A percentile compares a stretch with the other conserved stretches of the same genome.
phyloP scores from a whole-genome alignment of 1,140 invertebrate genomes.

The Drosophila ironensis region DNA sequence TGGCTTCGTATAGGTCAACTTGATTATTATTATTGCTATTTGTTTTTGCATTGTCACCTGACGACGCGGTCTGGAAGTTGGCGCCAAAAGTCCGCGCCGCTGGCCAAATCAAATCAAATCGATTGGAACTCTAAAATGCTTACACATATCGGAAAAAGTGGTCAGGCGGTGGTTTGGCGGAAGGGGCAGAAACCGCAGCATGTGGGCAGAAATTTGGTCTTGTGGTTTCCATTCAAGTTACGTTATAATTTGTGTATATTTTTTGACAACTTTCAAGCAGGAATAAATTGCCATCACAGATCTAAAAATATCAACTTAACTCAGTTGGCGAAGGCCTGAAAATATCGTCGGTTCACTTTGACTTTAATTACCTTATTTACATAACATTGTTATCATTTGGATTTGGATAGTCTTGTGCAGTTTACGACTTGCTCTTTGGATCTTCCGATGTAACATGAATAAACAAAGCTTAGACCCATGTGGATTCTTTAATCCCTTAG shows the following conservation, averaged over 20 bases:
- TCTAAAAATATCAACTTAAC: constrained; percentile 67
- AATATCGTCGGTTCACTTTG: constrained; percentile 10
- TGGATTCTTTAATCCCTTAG: too few relatives aligned
- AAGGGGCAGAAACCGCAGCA: constrained; percentile 16
- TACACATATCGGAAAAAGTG: constrained; percentile 20
- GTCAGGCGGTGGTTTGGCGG: not conserved
- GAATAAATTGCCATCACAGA: constrained; percentile 49
- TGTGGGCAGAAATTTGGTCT: constrained; percentile 54
- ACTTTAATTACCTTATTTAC: not conserved
- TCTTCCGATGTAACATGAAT: too few relatives aligned
- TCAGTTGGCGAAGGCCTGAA: constrained; percentile 37
- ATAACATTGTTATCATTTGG: not conserved
- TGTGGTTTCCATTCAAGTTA: constrained; percentile 59
- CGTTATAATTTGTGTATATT: constrained; percentile 73
- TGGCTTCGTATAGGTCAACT: constrained; percentile 41
- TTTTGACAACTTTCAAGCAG: constrained; percentile 63
- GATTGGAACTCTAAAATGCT: constrained; percentile 46
- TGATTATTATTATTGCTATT: constrained; percentile 37
- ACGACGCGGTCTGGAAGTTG: constrained; percentile 29
- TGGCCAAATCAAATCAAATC: constrained; percentile 67
- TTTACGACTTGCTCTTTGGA: too few relatives aligned
- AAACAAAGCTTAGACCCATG: too few relatives aligned
- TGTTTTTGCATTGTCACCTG: constrained; percentile 66
- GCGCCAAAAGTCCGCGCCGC: constrained; percentile 57
- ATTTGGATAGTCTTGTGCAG: too few relatives aligned